Evolutionary conservation across 2,113 vertebrate species (phyloP).

Genomic region (Cynopterus brachyotis): DNA sequence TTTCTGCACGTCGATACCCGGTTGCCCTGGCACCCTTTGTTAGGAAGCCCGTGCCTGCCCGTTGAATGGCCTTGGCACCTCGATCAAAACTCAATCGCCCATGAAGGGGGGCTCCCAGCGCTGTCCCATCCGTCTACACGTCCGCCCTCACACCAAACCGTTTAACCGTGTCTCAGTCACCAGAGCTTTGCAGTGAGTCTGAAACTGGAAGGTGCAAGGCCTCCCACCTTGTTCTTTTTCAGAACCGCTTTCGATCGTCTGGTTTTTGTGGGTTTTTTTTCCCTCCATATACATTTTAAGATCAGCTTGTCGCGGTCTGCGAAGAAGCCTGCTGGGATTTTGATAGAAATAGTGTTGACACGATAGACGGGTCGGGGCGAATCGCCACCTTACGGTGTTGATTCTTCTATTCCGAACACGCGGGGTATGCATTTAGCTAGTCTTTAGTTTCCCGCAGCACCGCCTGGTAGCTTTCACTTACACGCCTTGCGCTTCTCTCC

Average conservation of each 20-base stretch:
- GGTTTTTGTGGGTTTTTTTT: neutral
- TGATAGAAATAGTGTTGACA: neutral
- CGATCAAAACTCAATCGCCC: neutral
- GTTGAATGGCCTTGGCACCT: neutral
- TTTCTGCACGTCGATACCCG: neutral
- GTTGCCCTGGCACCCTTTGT: neutral
- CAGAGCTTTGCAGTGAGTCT: neutral
- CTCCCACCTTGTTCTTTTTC: neutral
- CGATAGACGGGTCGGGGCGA: neutral
- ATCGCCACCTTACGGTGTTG: neutral
- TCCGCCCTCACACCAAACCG: accelerated
- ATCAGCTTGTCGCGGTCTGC: constrained; percentile 46
- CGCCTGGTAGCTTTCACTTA: neutral
- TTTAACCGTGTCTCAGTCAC: accelerated
- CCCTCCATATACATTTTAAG: constrained; percentile 43
- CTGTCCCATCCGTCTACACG: accelerated
- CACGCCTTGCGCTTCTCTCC: neutral
- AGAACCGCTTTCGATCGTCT: constrained; percentile 22
- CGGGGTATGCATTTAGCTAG: neutral
- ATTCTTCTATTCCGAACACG: constrained; percentile 17
- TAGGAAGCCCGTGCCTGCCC: neutral
- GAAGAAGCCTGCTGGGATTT: constrained; percentile 41
- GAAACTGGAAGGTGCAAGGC: neutral
- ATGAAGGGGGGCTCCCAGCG: neutral
- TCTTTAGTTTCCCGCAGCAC: constrained; percentile 34